Conservation (phyloP, 2,888 invertebrate species). For the Acanthosepion pharaonis region DNA sequence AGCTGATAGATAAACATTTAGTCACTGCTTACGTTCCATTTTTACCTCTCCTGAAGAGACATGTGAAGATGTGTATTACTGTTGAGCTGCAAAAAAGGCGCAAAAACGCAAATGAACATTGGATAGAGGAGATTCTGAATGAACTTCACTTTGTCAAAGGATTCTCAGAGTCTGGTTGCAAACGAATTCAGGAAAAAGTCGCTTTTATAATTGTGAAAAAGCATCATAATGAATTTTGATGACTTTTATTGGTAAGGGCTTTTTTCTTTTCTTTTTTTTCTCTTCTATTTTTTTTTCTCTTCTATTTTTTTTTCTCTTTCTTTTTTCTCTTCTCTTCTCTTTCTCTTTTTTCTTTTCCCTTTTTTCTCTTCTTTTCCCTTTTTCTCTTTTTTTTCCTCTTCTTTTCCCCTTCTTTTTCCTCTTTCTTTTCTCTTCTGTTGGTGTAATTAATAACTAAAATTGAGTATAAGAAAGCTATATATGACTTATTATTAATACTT, state of each 20-base stretch:
- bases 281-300: too few species aligned
- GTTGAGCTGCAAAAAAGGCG: conserved; percentile 78
- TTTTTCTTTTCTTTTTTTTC: not conserved
- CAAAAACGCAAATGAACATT: not conserved
- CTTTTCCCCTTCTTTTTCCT: too few species aligned
- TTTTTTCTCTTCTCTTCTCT: too few species aligned
- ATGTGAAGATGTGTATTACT: conserved; percentile 85
- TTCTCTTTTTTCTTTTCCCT: too few species aligned
- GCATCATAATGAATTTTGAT: not conserved
- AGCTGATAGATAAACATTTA: conserved; percentile 86
- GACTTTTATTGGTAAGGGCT: not conserved
- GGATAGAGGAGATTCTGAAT: conserved; percentile 80
- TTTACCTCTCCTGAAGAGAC: conserved; percentile 89
- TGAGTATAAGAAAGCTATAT: too few species aligned
- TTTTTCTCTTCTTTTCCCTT: too few species aligned
- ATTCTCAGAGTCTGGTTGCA: conserved; percentile 92
- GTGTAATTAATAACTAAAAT: too few species aligned
- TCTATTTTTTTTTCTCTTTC: too few species aligned
- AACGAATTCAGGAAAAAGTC: conserved; percentile 85
- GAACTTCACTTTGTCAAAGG: conserved; percentile 84
- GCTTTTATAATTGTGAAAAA: conserved; percentile 52
- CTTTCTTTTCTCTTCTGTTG: too few species aligned
- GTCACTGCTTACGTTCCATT: conserved; percentile 97
- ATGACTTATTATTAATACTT: too few species aligned
- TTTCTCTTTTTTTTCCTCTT: too few species aligned